A percentile compares a stretch with the other conserved stretches of the same genome.
phyloP scores from a whole-genome alignment of 1,140 invertebrate genomes.

The Philotrypesis tridentata region DNA sequence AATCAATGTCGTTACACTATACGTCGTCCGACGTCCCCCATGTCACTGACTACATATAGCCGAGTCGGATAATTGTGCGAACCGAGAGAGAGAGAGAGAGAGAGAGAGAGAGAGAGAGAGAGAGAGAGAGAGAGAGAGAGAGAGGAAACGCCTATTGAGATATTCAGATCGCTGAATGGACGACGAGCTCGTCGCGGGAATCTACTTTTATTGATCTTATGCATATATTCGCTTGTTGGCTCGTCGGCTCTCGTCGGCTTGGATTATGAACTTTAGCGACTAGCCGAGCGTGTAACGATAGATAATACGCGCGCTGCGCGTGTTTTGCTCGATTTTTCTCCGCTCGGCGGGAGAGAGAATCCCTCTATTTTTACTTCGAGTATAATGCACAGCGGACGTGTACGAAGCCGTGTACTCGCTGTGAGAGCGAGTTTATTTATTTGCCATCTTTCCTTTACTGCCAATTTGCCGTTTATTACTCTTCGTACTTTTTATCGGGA shows the following conservation, averaged over 20 bases:
- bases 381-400: no score
- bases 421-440: no score
- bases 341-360: no score
- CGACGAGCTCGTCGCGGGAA: neutral
- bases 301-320: neutral
- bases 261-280: neutral
- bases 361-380: no score
- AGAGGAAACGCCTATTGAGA: neutral
- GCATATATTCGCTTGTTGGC: neutral
- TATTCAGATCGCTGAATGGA: neutral
- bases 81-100: neutral
- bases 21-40: neutral
- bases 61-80: neutral
- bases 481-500: neutral
- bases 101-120: neutral
- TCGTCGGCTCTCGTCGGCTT: neutral
- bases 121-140: neutral
- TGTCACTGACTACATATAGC: neutral
- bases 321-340: no score
- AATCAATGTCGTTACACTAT: conserved; percentile 35
- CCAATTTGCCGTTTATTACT: neutral
- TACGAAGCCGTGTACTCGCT: no score
- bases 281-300: neutral
- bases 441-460: neutral
- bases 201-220: conserved; percentile 34